Evolutionary conservation across 2,113 vertebrate genomes (phyloP).

Genomic region (Clarias magur): DNA sequence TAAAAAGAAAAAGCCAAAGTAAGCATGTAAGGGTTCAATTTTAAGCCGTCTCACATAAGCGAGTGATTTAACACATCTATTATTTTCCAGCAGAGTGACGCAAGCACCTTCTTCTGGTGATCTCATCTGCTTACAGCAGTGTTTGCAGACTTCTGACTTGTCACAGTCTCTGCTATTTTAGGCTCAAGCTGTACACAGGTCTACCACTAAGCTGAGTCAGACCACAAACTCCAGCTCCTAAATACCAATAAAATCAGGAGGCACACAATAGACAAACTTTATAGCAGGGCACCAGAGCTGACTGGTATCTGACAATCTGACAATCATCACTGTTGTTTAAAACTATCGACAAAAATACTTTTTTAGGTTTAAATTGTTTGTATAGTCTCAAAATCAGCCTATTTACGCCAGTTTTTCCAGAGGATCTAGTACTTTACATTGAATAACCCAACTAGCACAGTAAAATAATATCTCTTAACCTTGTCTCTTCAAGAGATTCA

Average conservation of each 20-base stretch:
- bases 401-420: constrained; percentile 22
- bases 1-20: constrained; percentile 46
- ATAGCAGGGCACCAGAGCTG: constrained; percentile 16
- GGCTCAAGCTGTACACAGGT: constrained; percentile 39
- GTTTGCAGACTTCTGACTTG: constrained; percentile 44
- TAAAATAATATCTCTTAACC: not conserved
- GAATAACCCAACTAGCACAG: not conserved
- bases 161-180: constrained; percentile 46
- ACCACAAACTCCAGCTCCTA: constrained; percentile 26
- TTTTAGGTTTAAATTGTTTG: not conserved
- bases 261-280: constrained; percentile 23
- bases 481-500: not conserved
- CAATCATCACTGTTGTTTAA: not conserved
- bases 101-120: constrained; percentile 57
- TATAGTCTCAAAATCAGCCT: not conserved
- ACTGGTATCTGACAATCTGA: not conserved
- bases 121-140: constrained; percentile 48
- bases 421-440: not conserved
- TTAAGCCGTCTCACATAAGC: constrained; percentile 61
- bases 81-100: constrained; percentile 69
- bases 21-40: constrained; percentile 56
- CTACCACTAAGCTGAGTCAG: constrained; percentile 41
- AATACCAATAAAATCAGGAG: constrained; percentile 34
- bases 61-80: constrained; percentile 69
- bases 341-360: constrained; percentile 11